Evolutionary conservation across 2,113 vertebrate genomes (phyloP).

Genomic region (Rhinoptilus africanus): DNA sequence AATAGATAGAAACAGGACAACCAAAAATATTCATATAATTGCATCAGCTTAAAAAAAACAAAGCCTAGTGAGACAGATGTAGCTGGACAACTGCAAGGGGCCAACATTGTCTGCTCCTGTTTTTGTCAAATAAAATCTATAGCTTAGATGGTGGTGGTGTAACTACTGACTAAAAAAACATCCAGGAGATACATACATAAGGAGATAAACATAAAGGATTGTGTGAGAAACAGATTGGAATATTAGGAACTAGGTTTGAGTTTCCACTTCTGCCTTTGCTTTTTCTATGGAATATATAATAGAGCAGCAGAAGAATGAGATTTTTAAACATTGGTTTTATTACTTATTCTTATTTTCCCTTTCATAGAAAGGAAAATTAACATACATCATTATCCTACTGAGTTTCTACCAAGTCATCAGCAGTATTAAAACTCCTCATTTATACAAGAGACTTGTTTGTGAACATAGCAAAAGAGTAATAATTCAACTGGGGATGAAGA

Average conservation of each 20-base stretch:
- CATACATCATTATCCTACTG: neutral
- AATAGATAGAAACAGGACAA: neutral
- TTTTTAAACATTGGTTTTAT: neutral
- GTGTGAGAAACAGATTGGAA: neutral
- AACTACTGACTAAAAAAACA: neutral
- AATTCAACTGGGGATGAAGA: neutral
- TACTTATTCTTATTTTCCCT: neutral
- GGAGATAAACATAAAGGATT: neutral
- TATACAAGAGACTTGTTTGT: neutral
- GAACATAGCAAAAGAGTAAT: neutral
- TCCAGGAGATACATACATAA: neutral
- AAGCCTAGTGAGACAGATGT: neutral
- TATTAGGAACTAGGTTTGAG: neutral
- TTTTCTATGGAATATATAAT: neutral
- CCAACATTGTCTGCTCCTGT: neutral
- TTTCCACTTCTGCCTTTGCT: neutral
- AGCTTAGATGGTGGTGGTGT: neutral
- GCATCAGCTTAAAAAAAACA: neutral
- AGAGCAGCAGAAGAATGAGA: neutral
- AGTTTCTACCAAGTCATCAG: neutral
- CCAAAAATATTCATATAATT: neutral
- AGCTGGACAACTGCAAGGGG: neutral
- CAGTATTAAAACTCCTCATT: constrained; percentile 10
- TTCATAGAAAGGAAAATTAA: neutral
- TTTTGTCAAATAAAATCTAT: neutral